Base-by-base conservation (phyloP, 2,113 vertebrate species). In the Hippocampus mohnikei region DNA sequence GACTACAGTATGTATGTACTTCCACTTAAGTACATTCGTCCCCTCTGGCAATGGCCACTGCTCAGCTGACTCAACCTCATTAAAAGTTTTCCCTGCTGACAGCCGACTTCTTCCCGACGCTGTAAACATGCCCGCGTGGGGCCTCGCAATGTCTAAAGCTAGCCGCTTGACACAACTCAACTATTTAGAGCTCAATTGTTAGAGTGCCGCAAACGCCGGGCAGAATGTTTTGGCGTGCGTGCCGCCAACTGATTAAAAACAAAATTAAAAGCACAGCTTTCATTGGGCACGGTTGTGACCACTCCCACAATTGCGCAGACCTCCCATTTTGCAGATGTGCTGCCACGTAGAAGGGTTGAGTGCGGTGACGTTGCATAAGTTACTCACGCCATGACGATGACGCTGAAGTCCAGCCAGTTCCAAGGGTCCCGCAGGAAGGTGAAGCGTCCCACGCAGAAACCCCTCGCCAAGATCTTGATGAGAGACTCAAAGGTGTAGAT, bases 381-480 rank as follows among this genome's bases (percentile, higher is more conserved):
- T 90, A 98, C 97, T 98, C 93, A 99, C 97, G 97, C 97, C 97
- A 98, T 98, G 82, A 95, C 86, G 61, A 99, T 98, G 83, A 99
- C 97, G 20, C 95, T 97, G 93, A 98, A 99, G 91, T 99, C 97
- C 69, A 98, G 90, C 95, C 96, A 98, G 91, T 99, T 99, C 97
- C 97, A 99, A 0, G 97, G 96, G 81, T 98, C 97, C 69, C 97
- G 92, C 37, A 99, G 95, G 91, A 99, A 99, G 76, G 97, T 98
- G 90, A 99, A 99, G 0, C 94, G 94, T 0, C 95, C 95, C 80
- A 97, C 85, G 82, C 96, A 98, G 93, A 99, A 99, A 66, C 97
- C 97, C 82, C 97, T 91, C 0, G 97, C 97, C 91, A 98, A 60
- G 75, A 99, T 98, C 93, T 99, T 99, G 81, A 99, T 96, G 86